Percentiles rank a stretch among this genome's conserved stretches.
These are phyloP conservation scores for Macrotus californicus DNA, from an alignment of 2,113 vertebrate species.

Conservation along the genomic window DNA sequence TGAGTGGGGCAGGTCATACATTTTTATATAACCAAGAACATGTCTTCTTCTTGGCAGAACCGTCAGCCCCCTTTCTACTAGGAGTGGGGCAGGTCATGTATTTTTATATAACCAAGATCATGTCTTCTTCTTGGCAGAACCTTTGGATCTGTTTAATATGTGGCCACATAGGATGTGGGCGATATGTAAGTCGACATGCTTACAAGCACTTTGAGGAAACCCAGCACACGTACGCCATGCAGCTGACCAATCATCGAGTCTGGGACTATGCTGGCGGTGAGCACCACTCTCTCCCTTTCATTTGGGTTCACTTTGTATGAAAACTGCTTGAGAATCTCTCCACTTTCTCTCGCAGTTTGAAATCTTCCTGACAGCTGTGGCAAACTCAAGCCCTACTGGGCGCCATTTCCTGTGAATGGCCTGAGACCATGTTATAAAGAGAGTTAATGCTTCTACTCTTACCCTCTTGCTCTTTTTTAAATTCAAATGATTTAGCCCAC, in stretches of 20 bases:
- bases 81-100: background rate
- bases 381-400: background rate
- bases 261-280: conserved; percentile 99
- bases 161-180: conserved; percentile 96
- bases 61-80: background rate
- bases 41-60: background rate
- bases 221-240: conserved; percentile 98
- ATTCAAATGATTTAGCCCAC: background rate
- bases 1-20: background rate
- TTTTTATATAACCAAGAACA: conserved; percentile 14
- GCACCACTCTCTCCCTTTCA: rapidly evolving
- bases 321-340: background rate
- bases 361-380: background rate
- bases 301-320: background rate
- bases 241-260: conserved; percentile 97
- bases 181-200: conserved; percentile 95
- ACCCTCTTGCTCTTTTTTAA: background rate
- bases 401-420: background rate
- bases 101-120: conserved; percentile 15
- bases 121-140: conserved; percentile 83
- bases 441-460: background rate
- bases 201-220: conserved; percentile 99
- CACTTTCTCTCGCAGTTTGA: background rate
- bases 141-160: conserved; percentile 99
- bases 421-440: background rate